phyloP scores from a whole-genome alignment of 1,140 invertebrate genomes.

The Hyposmocoma kahamanoa region DNA sequence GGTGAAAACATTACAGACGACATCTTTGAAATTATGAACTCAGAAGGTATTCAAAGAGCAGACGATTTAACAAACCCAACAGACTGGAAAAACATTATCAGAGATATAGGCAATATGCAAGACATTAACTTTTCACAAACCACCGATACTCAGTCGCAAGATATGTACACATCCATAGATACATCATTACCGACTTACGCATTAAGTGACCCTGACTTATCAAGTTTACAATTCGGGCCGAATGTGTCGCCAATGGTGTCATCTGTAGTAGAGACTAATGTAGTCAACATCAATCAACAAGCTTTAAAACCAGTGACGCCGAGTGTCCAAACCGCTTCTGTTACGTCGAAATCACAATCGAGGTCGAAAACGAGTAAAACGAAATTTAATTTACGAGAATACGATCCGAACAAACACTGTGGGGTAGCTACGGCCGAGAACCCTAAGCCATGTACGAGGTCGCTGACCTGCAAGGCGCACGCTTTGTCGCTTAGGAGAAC shows the following conservation, averaged over 20 bases:
- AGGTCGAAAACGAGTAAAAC: constrained; percentile 74
- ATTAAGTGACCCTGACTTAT: constrained; percentile 47
- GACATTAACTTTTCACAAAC: constrained; percentile 60
- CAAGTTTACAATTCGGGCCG: constrained; percentile 47
- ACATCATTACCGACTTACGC: constrained; percentile 39
- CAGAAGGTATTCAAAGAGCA: constrained; percentile 64
- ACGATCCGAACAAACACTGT: constrained; percentile 88
- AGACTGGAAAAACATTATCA: constrained; percentile 69
- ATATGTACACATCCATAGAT: constrained; percentile 45
- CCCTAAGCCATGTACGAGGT: constrained; percentile 84
- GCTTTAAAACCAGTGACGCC: constrained; percentile 36
- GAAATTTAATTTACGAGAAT: constrained; percentile 81
- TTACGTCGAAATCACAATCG: constrained; percentile 45
- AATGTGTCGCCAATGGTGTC: constrained; percentile 43
- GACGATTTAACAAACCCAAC: constrained; percentile 61
- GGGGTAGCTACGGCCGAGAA: constrained; percentile 82
- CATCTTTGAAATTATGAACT: constrained; percentile 69
- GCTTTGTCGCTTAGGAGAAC: constrained; percentile 82
- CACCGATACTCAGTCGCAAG: constrained; percentile 41
- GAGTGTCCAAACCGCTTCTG: too few relatives aligned
- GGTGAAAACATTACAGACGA: constrained; percentile 66
- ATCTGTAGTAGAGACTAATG: constrained; percentile 39
- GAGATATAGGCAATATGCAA: constrained; percentile 61
- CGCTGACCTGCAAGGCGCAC: constrained; percentile 89
- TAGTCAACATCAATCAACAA: constrained; percentile 41